Evolutionary conservation across 23 tunicate species (phyloP).

Genomic region (Ascidia mentula): DNA sequence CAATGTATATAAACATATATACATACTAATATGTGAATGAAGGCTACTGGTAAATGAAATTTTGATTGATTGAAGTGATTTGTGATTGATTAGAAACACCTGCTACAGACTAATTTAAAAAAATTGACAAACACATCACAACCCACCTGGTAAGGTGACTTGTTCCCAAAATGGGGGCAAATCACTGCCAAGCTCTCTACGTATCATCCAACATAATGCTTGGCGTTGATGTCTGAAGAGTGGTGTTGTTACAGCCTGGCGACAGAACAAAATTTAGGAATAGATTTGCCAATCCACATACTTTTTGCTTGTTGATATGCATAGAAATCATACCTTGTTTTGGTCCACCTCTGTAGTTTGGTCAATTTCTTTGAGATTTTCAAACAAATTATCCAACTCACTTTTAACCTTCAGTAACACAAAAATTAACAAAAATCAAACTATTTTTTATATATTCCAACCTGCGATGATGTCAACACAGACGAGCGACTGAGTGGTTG

Average conservation of each 20-base stretch:
- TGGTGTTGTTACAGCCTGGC: conserved; percentile 15
- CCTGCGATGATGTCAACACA: background rate
- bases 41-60: too few relatives aligned
- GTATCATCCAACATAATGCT: conserved; percentile 47
- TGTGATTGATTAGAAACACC: too few relatives aligned
- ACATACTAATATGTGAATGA: too few relatives aligned
- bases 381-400: conserved; percentile 31
- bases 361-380: conserved; percentile 35
- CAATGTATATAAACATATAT: too few relatives aligned
- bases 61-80: too few relatives aligned
- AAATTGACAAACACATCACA: too few relatives aligned
- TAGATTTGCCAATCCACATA: too few relatives aligned
- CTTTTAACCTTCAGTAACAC: conserved; percentile 11
- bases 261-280: background rate
- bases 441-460: background rate
- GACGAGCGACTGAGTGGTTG: background rate
- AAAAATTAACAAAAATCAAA: background rate
- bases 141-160: background rate
- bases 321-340: background rate
- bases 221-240: conserved; percentile 32
- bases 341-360: conserved; percentile 29
- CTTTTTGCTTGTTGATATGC: background rate
- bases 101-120: too few relatives aligned
- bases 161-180: conserved; percentile 51
- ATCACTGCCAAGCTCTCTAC: conserved; percentile 19